A percentile compares a stretch with the other conserved stretches of the same genome.
Evolutionary conservation across 1,140 invertebrate species (phyloP).

Genomic region (Drosophila trapezifrons): DNA sequence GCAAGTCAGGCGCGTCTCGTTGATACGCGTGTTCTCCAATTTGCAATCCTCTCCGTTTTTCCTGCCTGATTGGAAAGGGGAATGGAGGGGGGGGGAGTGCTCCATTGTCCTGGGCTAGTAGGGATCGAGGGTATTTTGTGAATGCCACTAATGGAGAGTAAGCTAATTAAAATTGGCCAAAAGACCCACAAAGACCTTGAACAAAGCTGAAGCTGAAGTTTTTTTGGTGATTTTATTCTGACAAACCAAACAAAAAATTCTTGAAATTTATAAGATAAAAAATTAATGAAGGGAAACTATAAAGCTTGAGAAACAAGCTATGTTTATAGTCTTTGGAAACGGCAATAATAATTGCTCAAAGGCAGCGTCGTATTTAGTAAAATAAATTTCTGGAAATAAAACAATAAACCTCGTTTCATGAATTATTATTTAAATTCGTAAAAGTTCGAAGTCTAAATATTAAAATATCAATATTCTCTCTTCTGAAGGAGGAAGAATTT

Average conservation of each 20-base stretch:
- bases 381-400: too few species aligned
- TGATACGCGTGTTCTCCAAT: slow-evolving; percentile 67
- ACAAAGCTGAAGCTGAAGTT: too few species aligned
- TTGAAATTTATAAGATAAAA: not conserved
- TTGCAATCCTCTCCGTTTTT: slow-evolving; percentile 2
- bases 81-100: too few species aligned
- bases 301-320: not conserved
- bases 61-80: slow-evolving; percentile 33
- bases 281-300: not conserved
- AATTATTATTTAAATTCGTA: too few species aligned
- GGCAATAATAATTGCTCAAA: not conserved
- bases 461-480: too few species aligned
- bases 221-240: too few species aligned
- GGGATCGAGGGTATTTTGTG: slow-evolving; percentile 8
- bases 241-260: too few species aligned
- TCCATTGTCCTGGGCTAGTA: slow-evolving; percentile 15
- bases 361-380: not conserved
- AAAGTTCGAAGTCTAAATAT: too few species aligned
- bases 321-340: not conserved
- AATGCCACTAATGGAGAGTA: slow-evolving; percentile 10
- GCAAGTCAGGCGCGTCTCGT: slow-evolving; percentile 71
- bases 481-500: too few species aligned
- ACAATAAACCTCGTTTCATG: too few species aligned
- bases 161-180: slow-evolving; percentile 13
- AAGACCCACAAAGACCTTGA: not conserved